Base-by-base conservation (phyloP, 2,888 invertebrate species). In the Drosophila kambysellisi region DNA sequence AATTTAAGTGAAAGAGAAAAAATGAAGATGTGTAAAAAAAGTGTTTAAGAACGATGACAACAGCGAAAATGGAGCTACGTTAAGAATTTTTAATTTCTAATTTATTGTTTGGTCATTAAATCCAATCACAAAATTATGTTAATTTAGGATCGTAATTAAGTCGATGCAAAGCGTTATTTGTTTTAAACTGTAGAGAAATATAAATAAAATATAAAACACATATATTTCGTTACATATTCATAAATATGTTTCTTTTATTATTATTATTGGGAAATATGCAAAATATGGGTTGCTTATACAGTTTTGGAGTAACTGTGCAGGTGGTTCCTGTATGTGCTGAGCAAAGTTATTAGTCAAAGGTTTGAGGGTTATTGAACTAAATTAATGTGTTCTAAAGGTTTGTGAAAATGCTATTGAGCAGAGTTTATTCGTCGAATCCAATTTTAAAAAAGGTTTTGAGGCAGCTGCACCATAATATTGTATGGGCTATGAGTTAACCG, bases 91-190 rank as follows among this genome's bases (percentile, higher is more conserved):
- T 66, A 73, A 71, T 65, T 72, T 74, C 51, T 90, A 79, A 88
- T 90, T 90, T 87, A 90, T 89, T 89, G 65, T 82, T 88, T 74
- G 70, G 87, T 73, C 76, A 67, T 70, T 58, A 62, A 69, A 71
- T 63, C 68, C 67, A 71, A 79, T 78, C 70, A 61, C 65, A 62
- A 84, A 87, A 81, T 86, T 83, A 57, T 70, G 65, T 76, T 77
- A 76, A 75, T 74, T 86, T 74, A 83, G 72, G 67, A 60, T 76
- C 67, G 52, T 69, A 70, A 69, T 66, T 81, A 74, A 73, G 72
- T 56, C 76, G 48, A 76, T 66, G 51, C 64, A 59, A 72, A 58
- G 60, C 77, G 69, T 68, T 70, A 66, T 52, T 61, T 76, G 74
- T 70, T 63, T 79, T 74, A 68, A 76, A 72, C 54, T 68, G 65